Conservation (phyloP, 1,140 invertebrate species). For the Probaryconus sp. region DNA sequence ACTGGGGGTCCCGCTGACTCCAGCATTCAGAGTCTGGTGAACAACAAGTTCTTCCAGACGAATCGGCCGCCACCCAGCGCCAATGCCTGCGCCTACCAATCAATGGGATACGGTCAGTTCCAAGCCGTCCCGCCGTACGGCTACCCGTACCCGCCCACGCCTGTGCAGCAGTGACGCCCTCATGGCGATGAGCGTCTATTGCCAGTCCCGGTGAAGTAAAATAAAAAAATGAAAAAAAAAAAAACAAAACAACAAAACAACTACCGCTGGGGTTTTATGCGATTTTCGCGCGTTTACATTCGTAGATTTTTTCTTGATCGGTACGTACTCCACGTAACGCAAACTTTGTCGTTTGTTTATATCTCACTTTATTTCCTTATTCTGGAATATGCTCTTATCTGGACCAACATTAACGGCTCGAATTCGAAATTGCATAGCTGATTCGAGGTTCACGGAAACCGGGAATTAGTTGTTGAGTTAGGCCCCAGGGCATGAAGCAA, state of each 20-base stretch:
- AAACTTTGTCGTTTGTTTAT: conserved; percentile 54
- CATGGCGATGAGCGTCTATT: conserved; percentile 48
- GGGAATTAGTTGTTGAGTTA: too few species aligned
- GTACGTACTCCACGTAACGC: conserved; percentile 59
- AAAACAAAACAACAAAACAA: background rate
- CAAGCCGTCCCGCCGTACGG: conserved; percentile 78
- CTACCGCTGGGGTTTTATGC: conserved; percentile 38
- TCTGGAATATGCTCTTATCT: conserved; percentile 11
- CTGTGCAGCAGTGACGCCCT: conserved; percentile 76
- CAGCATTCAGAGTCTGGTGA: conserved; percentile 80
- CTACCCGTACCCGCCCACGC: conserved; percentile 78
- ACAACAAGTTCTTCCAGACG: conserved; percentile 82
- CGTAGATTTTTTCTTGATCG: conserved; percentile 47
- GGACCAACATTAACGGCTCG: conserved; percentile 23
- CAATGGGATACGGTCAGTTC: conserved; percentile 78
- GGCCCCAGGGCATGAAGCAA: too few species aligned
- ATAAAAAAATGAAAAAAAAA: too few species aligned
- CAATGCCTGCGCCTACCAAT: conserved; percentile 81
- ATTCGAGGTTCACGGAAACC: too few species aligned
- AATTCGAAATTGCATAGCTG: conserved; percentile 1
- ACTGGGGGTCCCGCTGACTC: conserved; percentile 71
- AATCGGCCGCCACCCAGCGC: conserved; percentile 78
- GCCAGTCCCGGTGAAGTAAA: conserved; percentile 65
- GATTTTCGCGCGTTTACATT: conserved; percentile 33
- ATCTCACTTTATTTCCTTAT: conserved; percentile 49